These are phyloP conservation scores for Harpalus rufipes DNA, from an alignment of 2,888 invertebrate genomes.

Conservation along the genomic window DNA sequence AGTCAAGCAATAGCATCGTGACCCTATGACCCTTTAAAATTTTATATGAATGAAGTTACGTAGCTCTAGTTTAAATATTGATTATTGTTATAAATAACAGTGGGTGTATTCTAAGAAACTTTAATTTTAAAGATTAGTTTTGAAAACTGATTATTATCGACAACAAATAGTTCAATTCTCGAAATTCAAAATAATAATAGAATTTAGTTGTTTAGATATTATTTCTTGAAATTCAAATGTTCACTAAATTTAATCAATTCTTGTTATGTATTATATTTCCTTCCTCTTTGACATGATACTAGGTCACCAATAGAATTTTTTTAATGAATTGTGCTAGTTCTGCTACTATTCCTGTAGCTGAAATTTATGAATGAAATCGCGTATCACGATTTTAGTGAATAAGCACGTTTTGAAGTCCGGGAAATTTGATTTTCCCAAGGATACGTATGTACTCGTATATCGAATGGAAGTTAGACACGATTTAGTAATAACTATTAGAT, in stretches of 20 bases:
- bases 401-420: too few species aligned
- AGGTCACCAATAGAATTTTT: too few species aligned
- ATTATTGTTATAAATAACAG: not conserved
- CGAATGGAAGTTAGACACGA: too few species aligned
- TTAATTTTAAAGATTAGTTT: slow-evolving; percentile 1
- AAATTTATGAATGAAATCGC: too few species aligned
- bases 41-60: not conserved
- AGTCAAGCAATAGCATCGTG: too few species aligned
- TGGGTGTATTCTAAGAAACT: not conserved
- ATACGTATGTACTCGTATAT: too few species aligned
- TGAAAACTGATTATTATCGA: not conserved
- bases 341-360: too few species aligned
- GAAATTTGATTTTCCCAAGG: too few species aligned
- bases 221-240: not conserved
- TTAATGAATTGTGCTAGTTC: too few species aligned
- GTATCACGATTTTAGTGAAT: too few species aligned
- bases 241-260: not conserved
- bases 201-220: not conserved
- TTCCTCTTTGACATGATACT: not conserved
- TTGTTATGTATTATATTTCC: not conserved
- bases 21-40: too few species aligned
- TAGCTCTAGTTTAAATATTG: not conserved
- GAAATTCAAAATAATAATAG: not conserved
- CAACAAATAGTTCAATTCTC: not conserved
- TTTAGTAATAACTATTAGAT: too few species aligned